Conservation (phyloP, 2,113 vertebrate genomes). For the Catharus minimus region DNA sequence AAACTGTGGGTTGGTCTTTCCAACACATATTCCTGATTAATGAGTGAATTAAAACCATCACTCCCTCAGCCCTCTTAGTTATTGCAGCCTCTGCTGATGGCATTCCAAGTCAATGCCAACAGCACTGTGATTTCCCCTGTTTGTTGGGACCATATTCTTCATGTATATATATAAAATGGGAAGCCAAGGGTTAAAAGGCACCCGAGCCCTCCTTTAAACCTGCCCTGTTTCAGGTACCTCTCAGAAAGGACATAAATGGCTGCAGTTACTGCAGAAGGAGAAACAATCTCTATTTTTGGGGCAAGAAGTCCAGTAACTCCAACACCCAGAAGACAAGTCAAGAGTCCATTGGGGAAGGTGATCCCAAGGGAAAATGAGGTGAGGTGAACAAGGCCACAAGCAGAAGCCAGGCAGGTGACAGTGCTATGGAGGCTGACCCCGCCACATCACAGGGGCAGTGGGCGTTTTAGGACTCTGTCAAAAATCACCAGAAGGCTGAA, state of each 20-base stretch:
- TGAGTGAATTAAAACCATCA: background rate
- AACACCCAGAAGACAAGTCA: background rate
- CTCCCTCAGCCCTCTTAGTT: background rate
- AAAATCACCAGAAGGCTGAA: background rate
- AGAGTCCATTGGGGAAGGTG: fast-evolving
- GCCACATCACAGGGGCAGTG: fast-evolving
- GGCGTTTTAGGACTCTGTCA: background rate
- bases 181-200: background rate
- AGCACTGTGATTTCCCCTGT: background rate
- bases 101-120: background rate
- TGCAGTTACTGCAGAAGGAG: background rate
- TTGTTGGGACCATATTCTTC: background rate
- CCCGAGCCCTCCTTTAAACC: background rate
- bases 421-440: background rate
- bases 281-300: background rate
- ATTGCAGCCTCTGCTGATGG: background rate
- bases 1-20: background rate
- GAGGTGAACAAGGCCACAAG: background rate
- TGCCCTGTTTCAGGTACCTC: background rate
- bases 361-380: background rate
- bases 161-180: background rate
- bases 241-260: background rate
- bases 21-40: background rate
- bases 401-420: background rate
- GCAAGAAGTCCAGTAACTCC: fast-evolving